Percentiles rank a stretch among this genome's conserved stretches.
phyloP scores from a whole-genome alignment of 2,797 vertebrate species.

The Anabacerthia variegaticeps region DNA sequence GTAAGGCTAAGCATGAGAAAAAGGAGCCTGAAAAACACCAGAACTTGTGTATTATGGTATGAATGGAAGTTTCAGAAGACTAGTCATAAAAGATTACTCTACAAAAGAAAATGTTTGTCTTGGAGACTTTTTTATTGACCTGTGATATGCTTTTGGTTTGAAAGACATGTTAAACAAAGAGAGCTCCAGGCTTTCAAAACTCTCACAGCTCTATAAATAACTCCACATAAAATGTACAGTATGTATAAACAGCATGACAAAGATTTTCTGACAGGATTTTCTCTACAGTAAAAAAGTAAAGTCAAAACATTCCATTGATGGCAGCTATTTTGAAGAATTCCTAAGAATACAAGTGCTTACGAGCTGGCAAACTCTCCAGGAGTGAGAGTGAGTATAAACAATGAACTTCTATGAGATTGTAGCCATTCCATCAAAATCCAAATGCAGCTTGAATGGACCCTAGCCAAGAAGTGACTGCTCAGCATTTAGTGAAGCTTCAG shows the following conservation, averaged over 20 bases:
- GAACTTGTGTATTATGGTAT: neutral
- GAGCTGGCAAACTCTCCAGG: slow-evolving; percentile 56
- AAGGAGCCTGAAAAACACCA: neutral
- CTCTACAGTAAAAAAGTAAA: slow-evolving; percentile 62
- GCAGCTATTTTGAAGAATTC: slow-evolving; percentile 71
- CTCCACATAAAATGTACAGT: slow-evolving; percentile 65
- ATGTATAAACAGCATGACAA: slow-evolving; percentile 68
- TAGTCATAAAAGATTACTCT: neutral
- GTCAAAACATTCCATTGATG: slow-evolving; percentile 69
- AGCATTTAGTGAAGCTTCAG: slow-evolving; percentile 67
- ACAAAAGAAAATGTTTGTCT: slow-evolving; percentile 31
- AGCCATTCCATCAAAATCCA: slow-evolving; percentile 60
- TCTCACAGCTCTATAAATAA: slow-evolving; percentile 73
- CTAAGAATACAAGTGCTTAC: slow-evolving; percentile 59
- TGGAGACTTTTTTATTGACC: slow-evolving; percentile 39
- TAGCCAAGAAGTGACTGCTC: slow-evolving; percentile 72
- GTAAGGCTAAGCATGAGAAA: neutral
- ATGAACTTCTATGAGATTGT: slow-evolving; percentile 60
- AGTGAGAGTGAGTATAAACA: slow-evolving; percentile 53
- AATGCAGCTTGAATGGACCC: slow-evolving; percentile 70
- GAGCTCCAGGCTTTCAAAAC: slow-evolving; percentile 53
- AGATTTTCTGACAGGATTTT: slow-evolving; percentile 70
- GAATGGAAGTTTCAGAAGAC: neutral
- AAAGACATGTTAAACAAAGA: slow-evolving; percentile 68
- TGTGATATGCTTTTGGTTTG: slow-evolving; percentile 24